These are phyloP conservation scores for Drosophila tsacasi DNA, from an alignment of 1,140 invertebrate species.

Conservation along the genomic window DNA sequence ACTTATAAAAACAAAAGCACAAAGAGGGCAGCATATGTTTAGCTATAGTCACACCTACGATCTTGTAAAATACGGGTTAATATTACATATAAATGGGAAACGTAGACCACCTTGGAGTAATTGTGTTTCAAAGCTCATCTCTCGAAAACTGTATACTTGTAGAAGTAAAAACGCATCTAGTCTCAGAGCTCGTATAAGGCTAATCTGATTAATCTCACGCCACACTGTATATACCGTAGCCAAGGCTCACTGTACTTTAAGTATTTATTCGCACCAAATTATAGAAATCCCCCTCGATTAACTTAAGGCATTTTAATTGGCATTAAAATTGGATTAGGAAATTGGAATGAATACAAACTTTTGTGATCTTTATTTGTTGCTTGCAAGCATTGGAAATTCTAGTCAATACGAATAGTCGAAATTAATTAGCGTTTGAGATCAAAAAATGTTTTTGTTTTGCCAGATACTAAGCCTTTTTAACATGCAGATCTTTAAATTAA, in stretches of 20 bases:
- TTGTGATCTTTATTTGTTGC: constrained; percentile 53
- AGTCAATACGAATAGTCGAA: constrained; percentile 51
- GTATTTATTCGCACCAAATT: constrained; percentile 42
- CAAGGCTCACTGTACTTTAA: constrained; percentile 27
- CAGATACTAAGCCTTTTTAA: constrained; percentile 26
- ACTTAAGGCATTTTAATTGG: constrained; percentile 15
- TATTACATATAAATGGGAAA: constrained; percentile 36
- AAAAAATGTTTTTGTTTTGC: constrained; percentile 37
- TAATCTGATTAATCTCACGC: constrained; percentile 41
- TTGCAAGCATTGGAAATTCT: constrained; percentile 51
- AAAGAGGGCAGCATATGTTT: constrained; percentile 11
- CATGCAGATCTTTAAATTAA: constrained; percentile 16
- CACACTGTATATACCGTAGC: constrained; percentile 38
- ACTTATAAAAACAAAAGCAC: constrained; percentile 24
- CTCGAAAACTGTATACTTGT: constrained; percentile 24
- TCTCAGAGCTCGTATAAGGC: constrained; percentile 21
- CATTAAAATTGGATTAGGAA: constrained; percentile 33
- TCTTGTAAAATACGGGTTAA: constrained; percentile 47
- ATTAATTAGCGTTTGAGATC: constrained; percentile 36
- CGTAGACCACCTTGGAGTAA: constrained; percentile 46
- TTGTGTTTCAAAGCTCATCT: constrained; percentile 28
- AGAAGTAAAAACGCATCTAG: constrained; percentile 22
- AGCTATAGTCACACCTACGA: constrained; percentile 15
- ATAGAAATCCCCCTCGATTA: neutral
- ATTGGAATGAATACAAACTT: constrained; percentile 33